Percentiles rank a stretch among this genome's conserved stretches.
phyloP scores from a whole-genome alignment of 2,113 vertebrate species.

The Paratilapia polleni region DNA sequence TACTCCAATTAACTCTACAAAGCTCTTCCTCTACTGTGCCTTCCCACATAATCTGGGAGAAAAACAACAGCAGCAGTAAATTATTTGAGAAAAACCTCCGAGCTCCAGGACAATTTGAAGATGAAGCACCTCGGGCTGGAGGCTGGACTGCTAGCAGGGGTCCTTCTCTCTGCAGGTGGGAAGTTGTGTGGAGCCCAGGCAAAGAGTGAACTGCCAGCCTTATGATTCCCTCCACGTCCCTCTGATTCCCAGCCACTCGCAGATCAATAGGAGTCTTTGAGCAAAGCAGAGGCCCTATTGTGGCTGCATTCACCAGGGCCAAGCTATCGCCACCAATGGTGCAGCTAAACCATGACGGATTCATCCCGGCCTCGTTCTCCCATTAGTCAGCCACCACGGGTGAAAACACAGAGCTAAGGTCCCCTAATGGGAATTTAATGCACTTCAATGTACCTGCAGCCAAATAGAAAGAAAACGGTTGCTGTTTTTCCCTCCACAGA shows the following conservation, averaged over 20 bases:
- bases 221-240: constrained; percentile 69
- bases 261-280: constrained; percentile 76
- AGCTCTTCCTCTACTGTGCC: background rate
- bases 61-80: background rate
- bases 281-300: constrained; percentile 62
- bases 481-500: constrained; percentile 37
- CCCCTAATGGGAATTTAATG: constrained; percentile 73
- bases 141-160: constrained; percentile 18
- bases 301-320: constrained; percentile 37
- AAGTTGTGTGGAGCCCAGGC: background rate
- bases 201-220: constrained; percentile 7
- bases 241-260: constrained; percentile 57
- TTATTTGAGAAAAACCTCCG: background rate
- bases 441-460: constrained; percentile 66
- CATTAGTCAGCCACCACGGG: constrained; percentile 66
- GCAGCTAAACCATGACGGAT: constrained; percentile 69
- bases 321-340: constrained; percentile 15
- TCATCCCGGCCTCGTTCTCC: constrained; percentile 40
- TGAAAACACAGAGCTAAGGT: constrained; percentile 63
- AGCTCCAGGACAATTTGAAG: background rate
- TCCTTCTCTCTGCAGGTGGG: constrained; percentile 24
- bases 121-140: constrained; percentile 10
- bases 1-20: background rate
- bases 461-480: constrained; percentile 60
- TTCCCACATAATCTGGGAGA: background rate